phyloP scores from a whole-genome alignment of 2,888 invertebrate genomes.

The Pimpla rufipes region DNA sequence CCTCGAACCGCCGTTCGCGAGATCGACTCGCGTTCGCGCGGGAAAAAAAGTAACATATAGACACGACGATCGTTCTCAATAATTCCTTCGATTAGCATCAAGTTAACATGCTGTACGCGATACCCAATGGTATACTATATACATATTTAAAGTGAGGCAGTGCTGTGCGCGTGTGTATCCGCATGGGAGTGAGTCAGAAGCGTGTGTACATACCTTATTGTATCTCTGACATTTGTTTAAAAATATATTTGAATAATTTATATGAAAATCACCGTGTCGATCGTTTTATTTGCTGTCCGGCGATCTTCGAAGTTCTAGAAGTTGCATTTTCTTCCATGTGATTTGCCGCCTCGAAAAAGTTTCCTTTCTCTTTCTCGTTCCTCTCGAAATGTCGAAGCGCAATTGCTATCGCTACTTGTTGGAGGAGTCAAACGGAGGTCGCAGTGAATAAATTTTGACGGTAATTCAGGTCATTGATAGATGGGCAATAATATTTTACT shows the following conservation, averaged over 20 bases:
- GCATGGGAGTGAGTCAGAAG: slow-evolving; percentile 79
- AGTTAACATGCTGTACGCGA: slow-evolving; percentile 39
- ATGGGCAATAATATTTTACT: slow-evolving; percentile 74
- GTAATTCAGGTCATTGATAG: slow-evolving; percentile 78
- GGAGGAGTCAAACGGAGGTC: slow-evolving; percentile 76
- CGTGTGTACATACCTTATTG: slow-evolving; percentile 83
- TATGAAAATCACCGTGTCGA: slow-evolving; percentile 71
- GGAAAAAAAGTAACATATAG: slow-evolving; percentile 27
- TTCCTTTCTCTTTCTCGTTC: neutral
- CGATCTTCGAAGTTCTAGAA: neutral
- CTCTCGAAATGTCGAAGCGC: slow-evolving; percentile 71
- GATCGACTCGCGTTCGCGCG: neutral
- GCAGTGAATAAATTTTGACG: slow-evolving; percentile 76
- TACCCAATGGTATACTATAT: slow-evolving; percentile 7
- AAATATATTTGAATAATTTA: slow-evolving; percentile 85
- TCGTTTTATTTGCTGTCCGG: neutral
- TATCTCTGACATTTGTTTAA: slow-evolving; percentile 83
- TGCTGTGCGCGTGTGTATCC: slow-evolving; percentile 75
- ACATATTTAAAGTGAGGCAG: slow-evolving; percentile 58
- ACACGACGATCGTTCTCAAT: slow-evolving; percentile 34
- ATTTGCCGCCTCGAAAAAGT: neutral
- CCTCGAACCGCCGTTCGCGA: neutral
- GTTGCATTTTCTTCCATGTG: neutral
- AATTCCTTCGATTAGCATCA: slow-evolving; percentile 40
- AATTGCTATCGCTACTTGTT: slow-evolving; percentile 73